phyloP scores from a whole-genome alignment of 1,140 invertebrate species.

The Hypsibius dujardini region DNA sequence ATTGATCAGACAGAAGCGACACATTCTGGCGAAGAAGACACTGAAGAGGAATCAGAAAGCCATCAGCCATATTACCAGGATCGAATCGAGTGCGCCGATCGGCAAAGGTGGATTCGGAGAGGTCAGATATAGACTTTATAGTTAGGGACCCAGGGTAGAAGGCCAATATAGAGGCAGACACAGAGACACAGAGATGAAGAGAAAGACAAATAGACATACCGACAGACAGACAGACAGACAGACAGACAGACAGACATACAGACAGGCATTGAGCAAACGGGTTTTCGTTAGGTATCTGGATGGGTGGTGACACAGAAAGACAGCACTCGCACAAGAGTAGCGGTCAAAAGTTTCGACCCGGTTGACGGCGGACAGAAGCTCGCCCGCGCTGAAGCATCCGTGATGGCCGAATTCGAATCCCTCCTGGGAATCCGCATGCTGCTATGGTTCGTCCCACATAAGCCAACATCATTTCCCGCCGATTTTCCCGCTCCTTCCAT shows the following conservation, averaged over 20 bases:
- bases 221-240: too few species aligned
- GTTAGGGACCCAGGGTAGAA: background rate
- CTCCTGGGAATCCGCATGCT: background rate
- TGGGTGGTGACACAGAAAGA: background rate
- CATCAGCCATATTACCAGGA: background rate
- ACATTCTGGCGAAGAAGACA: background rate
- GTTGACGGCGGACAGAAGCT: background rate
- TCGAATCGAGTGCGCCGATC: background rate
- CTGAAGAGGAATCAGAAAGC: background rate
- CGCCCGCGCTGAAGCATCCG: background rate
- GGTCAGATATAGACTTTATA: background rate
- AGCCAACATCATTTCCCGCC: background rate
- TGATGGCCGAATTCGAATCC: background rate
- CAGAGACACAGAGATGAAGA: too few species aligned
- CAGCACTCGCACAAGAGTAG: background rate
- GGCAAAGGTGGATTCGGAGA: background rate
- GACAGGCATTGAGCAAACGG: background rate
- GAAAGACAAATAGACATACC: too few species aligned
- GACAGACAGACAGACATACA: too few species aligned
- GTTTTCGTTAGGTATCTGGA: background rate
- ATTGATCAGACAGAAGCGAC: background rate
- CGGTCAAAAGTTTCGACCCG: conserved; percentile 4
- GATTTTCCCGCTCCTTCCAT: conserved; percentile 1
- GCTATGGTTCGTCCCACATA: background rate
- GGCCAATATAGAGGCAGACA: too few species aligned